Evolutionary conservation across 1,140 invertebrate species (phyloP), one percentile per base, ranked within the genome.

Genomic region (Heliconius himera): DNA sequence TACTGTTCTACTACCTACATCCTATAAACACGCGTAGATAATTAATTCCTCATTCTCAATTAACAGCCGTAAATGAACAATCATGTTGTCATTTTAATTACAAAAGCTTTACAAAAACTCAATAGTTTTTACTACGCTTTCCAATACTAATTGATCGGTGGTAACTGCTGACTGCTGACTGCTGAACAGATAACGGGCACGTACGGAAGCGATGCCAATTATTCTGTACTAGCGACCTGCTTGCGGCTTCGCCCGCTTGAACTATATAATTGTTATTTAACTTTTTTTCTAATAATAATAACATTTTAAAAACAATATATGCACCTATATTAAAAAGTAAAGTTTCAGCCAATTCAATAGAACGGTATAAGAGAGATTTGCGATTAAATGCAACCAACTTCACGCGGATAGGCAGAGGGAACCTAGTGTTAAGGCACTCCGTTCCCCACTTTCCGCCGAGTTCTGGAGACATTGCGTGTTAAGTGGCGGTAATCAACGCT

Each of bases 111-210:
- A 79, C 60, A 85, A 86, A 86, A 84, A 76, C 33, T 46, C 33
- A 72, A 81, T 76, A 79, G 36, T 84, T 83, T 84, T 81, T 77
- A 77, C 82, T 81, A 87, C 81, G 81, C 88, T 89, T 89, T 89
- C 87, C 78, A 89, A 86, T 87, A 77, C 83, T 84, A 87, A 89
- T 89, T 87, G 81, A 81, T 83, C 79, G 78, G 78, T 78, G 70
- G 70, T 77, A 80, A 80, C 74, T 82, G 84, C 41, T 16, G 18
- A 51, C 49, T 20, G 49, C 49, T 51, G 49, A 20, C 49, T 51
- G 18, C n/a, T 60, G n/a, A 66, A 26, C 60, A 66, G 84, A 88
- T 88, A 88, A 85, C 81, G 56, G 80, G 46, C 84, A 82, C 79
- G 83, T 86, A 86, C 84, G 89, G 89, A 90, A 90, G 88, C 74